Conservation (phyloP, 2,797 vertebrate genomes). For the Squalus acanthias region DNA sequence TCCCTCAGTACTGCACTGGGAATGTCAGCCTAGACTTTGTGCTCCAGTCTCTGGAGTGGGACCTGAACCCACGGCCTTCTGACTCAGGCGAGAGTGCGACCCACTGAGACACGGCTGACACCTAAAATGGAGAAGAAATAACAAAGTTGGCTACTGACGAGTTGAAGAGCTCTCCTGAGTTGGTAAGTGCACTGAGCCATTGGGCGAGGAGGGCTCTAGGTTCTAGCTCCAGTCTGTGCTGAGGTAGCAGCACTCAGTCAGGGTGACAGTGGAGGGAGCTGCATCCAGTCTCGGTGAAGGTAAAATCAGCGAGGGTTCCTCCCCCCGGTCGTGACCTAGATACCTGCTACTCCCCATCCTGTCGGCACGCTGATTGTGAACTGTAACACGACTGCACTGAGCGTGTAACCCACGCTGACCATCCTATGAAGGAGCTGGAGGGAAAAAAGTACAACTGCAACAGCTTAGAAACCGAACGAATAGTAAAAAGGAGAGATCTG, state of each 20-base stretch:
- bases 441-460: background rate
- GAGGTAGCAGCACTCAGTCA: background rate
- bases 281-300: background rate
- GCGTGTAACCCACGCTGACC: background rate
- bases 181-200: background rate
- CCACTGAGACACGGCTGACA: background rate
- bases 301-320: background rate
- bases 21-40: background rate
- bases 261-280: background rate
- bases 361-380: background rate
- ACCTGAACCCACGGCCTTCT: background rate
- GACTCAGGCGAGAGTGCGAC: background rate
- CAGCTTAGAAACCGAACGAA: background rate
- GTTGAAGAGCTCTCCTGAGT: background rate
- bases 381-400: background rate
- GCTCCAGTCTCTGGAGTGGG: background rate
- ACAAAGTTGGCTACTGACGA: too few relatives aligned
- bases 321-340: background rate
- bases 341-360: background rate
- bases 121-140: background rate
- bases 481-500: background rate
- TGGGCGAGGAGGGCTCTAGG: background rate
- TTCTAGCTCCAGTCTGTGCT: background rate
- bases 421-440: background rate
- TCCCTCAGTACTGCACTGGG: background rate